Base-by-base conservation (phyloP, 2,113 vertebrate genomes). In the Elgaria multicarinata region DNA sequence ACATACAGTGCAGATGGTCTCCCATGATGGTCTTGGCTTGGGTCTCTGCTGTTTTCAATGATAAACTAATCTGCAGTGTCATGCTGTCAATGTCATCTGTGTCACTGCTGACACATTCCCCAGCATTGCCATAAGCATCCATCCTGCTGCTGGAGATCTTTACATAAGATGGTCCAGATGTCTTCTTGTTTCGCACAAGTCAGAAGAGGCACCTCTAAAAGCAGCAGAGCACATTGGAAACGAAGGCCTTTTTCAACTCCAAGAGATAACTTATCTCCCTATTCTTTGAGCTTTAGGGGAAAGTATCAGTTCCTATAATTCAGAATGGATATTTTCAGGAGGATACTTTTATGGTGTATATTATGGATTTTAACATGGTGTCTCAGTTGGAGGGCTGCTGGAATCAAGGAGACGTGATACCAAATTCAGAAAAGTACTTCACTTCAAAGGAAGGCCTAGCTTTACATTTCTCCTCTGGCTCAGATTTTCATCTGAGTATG, bases 41-140 rank as follows among this genome's bases (percentile, higher is more conserved):
- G 55, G 14, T 89, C 89, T 84, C 81, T 90, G 87, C 85, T 74
- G 31, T 71, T 94, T 76, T 91, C 93, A 91, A 81, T 92, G 44
- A 64, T 84, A 28, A 88, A 89, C 92, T 93, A 93, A 95, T 95
- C 78, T 83, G 20, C 64, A 89, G 28, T 95, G 92, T 93, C 95
- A 92, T 91, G 62, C 87, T 93, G 94, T 95, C 94, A 95, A 50
- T 87, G 87, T 93, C 72, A 44, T 86, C 88, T 86, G 0, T 90
- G 90, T 95, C 91, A 92, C 33, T 86, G 88, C 24, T 81, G 64
- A 16, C 80, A 31, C 82, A 18, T 84, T 87, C 4, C 62, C 0
- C 0, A 81, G 44, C 28, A 75, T 86, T 91, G 89, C 89, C 92
- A 86, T 39, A 42, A 91, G 79, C 92, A 18, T 4, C 1, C 39